Percentiles rank a stretch among this genome's conserved stretches.
These are phyloP conservation scores for Odontesthes bonariensis DNA, from an alignment of 2,113 vertebrate genomes.

Conservation along the genomic window DNA sequence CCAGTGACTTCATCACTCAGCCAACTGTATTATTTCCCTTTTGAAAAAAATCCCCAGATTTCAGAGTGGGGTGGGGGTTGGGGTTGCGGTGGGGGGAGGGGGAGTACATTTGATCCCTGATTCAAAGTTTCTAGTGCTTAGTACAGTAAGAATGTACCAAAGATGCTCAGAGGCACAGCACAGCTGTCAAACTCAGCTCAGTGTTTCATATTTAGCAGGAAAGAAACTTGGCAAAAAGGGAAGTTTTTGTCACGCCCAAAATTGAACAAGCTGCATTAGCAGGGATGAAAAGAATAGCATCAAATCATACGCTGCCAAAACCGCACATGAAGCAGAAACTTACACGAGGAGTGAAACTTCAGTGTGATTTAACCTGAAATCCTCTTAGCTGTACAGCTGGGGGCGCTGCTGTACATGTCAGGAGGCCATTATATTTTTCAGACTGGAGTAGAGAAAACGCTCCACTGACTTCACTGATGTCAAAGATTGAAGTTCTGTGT, in stretches of 20 bases:
- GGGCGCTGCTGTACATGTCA: constrained; percentile 66
- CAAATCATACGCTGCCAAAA: constrained; percentile 43
- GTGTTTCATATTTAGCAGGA: constrained; percentile 23
- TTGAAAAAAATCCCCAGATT: constrained; percentile 65
- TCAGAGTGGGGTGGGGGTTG: constrained; percentile 37
- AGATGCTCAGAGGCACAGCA: constrained; percentile 44
- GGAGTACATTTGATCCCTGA: constrained; percentile 49
- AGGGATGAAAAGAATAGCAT: constrained; percentile 45
- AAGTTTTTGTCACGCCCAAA: constrained; percentile 41
- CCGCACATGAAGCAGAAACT: constrained; percentile 15
- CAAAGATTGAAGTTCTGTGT: constrained; percentile 20
- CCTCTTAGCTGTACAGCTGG: constrained; percentile 67
- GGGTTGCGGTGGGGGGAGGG: constrained; percentile 21
- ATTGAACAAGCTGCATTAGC: constrained; percentile 46
- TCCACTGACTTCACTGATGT: constrained; percentile 23
- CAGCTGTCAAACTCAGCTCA: constrained; percentile 34
- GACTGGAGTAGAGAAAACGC: background rate
- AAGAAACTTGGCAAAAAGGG: constrained; percentile 29
- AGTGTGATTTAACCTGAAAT: constrained; percentile 39
- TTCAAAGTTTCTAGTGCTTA: constrained; percentile 53
- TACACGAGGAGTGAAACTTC: constrained; percentile 17
- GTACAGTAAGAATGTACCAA: constrained; percentile 51
- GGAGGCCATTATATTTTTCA: constrained; percentile 12
- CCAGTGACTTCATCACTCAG: constrained; percentile 65
- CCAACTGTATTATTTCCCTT: constrained; percentile 54